Evolutionary conservation across 2,888 invertebrate genomes (phyloP).

Genomic region (Rotaria macrura): DNA sequence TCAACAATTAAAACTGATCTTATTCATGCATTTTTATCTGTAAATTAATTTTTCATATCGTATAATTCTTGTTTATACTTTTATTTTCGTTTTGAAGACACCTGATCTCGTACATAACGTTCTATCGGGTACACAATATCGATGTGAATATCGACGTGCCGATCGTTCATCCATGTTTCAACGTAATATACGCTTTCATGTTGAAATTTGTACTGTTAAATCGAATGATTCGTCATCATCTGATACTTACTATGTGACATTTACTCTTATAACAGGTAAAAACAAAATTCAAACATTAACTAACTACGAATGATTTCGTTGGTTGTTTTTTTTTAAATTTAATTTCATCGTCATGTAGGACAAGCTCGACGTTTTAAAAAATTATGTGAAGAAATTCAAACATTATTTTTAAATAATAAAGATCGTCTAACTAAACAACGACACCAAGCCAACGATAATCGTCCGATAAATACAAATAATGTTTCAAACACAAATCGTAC

Average conservation of each 20-base stretch:
- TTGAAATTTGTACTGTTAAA: constrained; percentile 42
- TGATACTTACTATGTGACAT: constrained; percentile 74
- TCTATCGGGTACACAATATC: constrained; percentile 91
- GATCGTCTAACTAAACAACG: constrained; percentile 14
- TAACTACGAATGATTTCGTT: too few relatives aligned
- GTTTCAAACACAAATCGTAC: not conserved
- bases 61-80: not conserved
- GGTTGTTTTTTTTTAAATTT: too few relatives aligned
- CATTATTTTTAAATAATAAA: constrained; percentile 42
- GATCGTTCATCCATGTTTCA: constrained; percentile 89
- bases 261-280: constrained; percentile 77
- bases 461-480: not conserved
- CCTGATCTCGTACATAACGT: constrained; percentile 67
- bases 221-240: not conserved
- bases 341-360: constrained; percentile 59
- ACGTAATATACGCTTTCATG: constrained; percentile 83
- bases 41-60: constrained; percentile 54
- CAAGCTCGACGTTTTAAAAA: constrained; percentile 84
- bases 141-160: constrained; percentile 85
- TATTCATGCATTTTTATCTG: constrained; percentile 93
- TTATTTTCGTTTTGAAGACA: constrained; percentile 40
- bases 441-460: not conserved
- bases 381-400: constrained; percentile 86
- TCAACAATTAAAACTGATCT: constrained; percentile 94
- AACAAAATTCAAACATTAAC: too few relatives aligned